Evolutionary conservation across 1,140 invertebrate genomes (phyloP).

Genomic region (Arion vulgaris): DNA sequence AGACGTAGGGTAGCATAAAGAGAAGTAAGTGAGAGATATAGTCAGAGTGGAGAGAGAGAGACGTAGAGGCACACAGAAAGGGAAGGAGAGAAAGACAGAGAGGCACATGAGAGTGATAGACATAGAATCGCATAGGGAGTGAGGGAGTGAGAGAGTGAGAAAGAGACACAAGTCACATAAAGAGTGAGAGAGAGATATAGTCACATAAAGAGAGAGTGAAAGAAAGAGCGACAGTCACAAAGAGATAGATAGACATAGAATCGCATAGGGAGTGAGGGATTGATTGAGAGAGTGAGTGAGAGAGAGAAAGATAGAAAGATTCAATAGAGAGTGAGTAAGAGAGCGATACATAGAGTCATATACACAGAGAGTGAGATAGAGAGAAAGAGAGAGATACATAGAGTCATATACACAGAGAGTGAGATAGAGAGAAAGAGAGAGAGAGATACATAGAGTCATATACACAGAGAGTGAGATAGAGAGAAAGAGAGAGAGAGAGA

Average conservation of each 20-base stretch:
- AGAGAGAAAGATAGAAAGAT: background rate
- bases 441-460: background rate
- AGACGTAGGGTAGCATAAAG: no score
- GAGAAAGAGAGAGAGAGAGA: background rate
- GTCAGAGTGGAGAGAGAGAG: background rate
- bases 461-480: background rate
- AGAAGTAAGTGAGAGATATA: no score
- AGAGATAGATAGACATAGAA: background rate
- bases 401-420: background rate
- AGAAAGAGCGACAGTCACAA: background rate
- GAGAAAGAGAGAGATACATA: background rate
- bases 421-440: slow-evolving; percentile 3
- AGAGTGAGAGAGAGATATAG: background rate
- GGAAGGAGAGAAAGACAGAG: background rate
- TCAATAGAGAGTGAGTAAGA: background rate
- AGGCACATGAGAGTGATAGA: background rate
- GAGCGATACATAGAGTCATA: background rate
- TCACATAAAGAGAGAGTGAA: background rate
- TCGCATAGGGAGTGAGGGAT: background rate
- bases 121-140: background rate
- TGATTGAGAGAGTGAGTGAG: background rate
- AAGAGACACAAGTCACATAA: background rate
- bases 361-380: background rate
- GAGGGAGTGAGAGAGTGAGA: background rate
- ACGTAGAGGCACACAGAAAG: background rate